Evolutionary conservation across 2,888 invertebrate species (phyloP).

Genomic region (Stenichneumon culpator): DNA sequence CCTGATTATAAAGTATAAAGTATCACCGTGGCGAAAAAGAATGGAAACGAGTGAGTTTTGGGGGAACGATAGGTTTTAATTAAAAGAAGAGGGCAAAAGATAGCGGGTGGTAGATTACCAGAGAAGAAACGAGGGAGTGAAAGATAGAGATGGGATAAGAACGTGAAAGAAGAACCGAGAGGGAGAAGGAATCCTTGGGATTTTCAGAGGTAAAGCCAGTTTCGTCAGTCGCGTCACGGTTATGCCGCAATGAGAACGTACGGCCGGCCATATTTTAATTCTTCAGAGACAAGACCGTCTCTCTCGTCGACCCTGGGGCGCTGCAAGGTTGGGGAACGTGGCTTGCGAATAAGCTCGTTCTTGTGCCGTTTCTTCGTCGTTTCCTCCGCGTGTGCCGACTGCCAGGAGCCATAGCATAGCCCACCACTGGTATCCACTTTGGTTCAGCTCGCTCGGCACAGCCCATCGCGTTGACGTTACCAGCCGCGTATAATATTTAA

Average conservation of each 20-base stretch:
- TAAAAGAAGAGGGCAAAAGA: slow-evolving; percentile 61
- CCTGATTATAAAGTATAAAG: slow-evolving; percentile 58
- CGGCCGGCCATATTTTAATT: slow-evolving; percentile 85
- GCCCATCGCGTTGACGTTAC: slow-evolving; percentile 79
- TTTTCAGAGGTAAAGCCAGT: slow-evolving; percentile 79
- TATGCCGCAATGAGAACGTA: slow-evolving; percentile 84
- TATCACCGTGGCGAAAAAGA: slow-evolving; percentile 25
- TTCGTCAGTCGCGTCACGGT: slow-evolving; percentile 84
- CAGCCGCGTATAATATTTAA: slow-evolving; percentile 84
- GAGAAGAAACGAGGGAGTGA: slow-evolving; percentile 36
- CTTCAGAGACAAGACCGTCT: slow-evolving; percentile 80
- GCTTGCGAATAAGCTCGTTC: slow-evolving; percentile 45
- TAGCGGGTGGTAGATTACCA: slow-evolving; percentile 67
- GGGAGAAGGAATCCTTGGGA: slow-evolving; percentile 66
- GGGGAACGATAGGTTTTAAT: slow-evolving; percentile 67
- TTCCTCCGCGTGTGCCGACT: slow-evolving; percentile 53
- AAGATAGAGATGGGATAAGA: slow-evolving; percentile 58
- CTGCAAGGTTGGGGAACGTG: slow-evolving; percentile 44
- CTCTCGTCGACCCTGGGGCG: slow-evolving; percentile 74
- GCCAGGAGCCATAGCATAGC: slow-evolving; percentile 50
- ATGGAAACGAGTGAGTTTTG: slow-evolving; percentile 24
- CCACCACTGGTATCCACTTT: slow-evolving; percentile 50
- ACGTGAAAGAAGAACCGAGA: slow-evolving; percentile 52
- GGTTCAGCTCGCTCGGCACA: slow-evolving; percentile 32
- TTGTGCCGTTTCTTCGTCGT: slow-evolving; percentile 64